Base-by-base conservation (phyloP, 1,140 invertebrate genomes). In the Arctopsyche grandis region DNA sequence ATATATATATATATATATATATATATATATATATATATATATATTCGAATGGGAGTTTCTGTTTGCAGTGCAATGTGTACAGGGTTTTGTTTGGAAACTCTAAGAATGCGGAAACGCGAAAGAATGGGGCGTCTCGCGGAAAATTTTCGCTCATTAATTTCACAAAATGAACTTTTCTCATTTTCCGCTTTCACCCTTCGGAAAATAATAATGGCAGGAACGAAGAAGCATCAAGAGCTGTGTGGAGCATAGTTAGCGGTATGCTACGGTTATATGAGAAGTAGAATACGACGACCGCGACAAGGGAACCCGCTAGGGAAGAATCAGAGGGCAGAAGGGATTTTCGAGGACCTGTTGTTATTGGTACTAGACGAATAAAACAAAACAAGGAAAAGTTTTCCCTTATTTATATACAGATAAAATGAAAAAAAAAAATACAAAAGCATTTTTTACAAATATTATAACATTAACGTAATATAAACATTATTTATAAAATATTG, bases 131-230 rank as follows among this genome's bases (percentile, higher is more conserved):
- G 58, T 69, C 78, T 74, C 70, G 69, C 71, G 19, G 69, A 69
- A 79, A 75, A 79, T 79, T 79, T 79, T 75, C 78, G 58, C 73
- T 79, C 78, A 79, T 79, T 79, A 79, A 79, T 79, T 79, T 75
- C 78, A 19, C 73, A 79, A 79, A 79, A 79, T 79, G 78, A 79
- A 79, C 78, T 79, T 79, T 79, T 75, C 78, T 79, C 73, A 75
- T 79, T 79, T 79, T 75, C 78, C 60, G 71, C 70, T 74, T 73
- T 79, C 48, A 76, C 78, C 78, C 78, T 74, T 74, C 52, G 21
- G 70, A 63, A 56, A 74, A 79, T 63, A 79, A 79, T 76, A 63
- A 76, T 21, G 52, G 52, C 12, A 60, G 70, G 7, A 21, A 16
- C 58, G 24, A 66, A 66, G 63, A 66, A 66, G 63, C 63, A 66